Percentiles rank a stretch among this genome's conserved stretches.
phyloP scores from a whole-genome alignment of 1,140 invertebrate genomes.

The Drosophila repletoides region DNA sequence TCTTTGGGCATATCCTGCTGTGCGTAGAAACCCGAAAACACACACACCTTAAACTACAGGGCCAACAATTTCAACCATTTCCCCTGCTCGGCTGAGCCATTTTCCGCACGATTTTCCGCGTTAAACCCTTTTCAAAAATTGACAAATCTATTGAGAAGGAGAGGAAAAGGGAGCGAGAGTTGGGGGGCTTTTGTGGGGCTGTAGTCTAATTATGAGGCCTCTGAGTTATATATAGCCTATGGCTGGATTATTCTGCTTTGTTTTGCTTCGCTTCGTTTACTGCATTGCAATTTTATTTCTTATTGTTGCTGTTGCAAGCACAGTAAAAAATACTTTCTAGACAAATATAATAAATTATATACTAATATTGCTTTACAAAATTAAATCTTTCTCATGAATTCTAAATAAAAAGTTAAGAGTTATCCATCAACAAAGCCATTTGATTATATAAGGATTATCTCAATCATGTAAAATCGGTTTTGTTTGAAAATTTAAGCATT shows the following conservation, averaged over 20 bases:
- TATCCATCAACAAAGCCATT: too few relatives aligned
- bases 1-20: slow-evolving; percentile 50
- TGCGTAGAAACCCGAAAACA: slow-evolving; percentile 4
- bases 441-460: slow-evolving; percentile 20
- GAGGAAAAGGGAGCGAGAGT: neutral
- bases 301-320: neutral
- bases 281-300: slow-evolving; percentile 24
- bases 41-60: slow-evolving; percentile 17
- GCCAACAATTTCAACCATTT: slow-evolving; percentile 32
- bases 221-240: slow-evolving; percentile 25
- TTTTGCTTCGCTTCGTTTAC: slow-evolving; percentile 2
- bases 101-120: slow-evolving; percentile 66
- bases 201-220: slow-evolving; percentile 35
- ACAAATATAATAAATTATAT: too few relatives aligned
- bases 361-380: too few relatives aligned
- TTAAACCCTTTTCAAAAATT: slow-evolving; percentile 43
- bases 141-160: slow-evolving; percentile 31
- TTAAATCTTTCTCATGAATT: too few relatives aligned
- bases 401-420: too few relatives aligned
- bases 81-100: too few relatives aligned
- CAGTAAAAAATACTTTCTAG: too few relatives aligned
- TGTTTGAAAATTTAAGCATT: too few relatives aligned
- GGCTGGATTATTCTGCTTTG: slow-evolving; percentile 20
- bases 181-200: neutral
- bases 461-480: too few relatives aligned